Base-by-base conservation (phyloP, 2,797 vertebrate species). In the Oreortyx pictus region DNA sequence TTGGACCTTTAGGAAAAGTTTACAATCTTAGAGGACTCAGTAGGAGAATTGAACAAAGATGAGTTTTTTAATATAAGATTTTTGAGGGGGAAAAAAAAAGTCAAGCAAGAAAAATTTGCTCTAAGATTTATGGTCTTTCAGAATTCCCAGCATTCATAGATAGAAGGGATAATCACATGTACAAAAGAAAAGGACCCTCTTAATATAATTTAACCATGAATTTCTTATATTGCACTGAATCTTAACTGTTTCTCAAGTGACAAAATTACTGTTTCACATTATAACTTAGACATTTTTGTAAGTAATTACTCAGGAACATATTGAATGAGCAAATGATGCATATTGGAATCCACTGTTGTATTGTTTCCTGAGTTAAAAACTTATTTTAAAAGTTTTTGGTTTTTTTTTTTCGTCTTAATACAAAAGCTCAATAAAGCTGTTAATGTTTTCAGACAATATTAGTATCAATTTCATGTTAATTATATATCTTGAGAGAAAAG, bases 1-100 rank as follows among this genome's bases (percentile, higher is more conserved):
- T 90, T 94, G 92, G 89, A 80, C 92, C 95, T 96, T 82, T 71
- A 96, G 95, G 94, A 94, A 91, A 96, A 94, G 82, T 94, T 96
- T 93, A 8, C 33, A 65, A 0, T 76, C 73, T 82, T 85, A 9
- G 20, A 87, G 44, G 71, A 61, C 62, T 93, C 62, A 24, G 70
- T 43, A 29, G 41, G 47, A 93, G 62, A 81, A 79, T n/a, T 43
- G 61, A 92, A 73, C 56, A 66, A 19, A 91, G 33, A 89, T 59
- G 64, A 85, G 9, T 7, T 14, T 73, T 91, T 88, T 59, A 64
- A 13, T 39, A 12, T 25, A 67, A 29, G 33, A 35, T 84, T 86
- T 88, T 65, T 79, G 47, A 67, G 35, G 6, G 11, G 8, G 7
- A 31, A 62, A 19, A 43, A 41, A 64, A 62, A 29, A 14, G 46